These are phyloP conservation scores for Patella depressa DNA, from an alignment of 2,888 invertebrate species.

Conservation along the genomic window DNA sequence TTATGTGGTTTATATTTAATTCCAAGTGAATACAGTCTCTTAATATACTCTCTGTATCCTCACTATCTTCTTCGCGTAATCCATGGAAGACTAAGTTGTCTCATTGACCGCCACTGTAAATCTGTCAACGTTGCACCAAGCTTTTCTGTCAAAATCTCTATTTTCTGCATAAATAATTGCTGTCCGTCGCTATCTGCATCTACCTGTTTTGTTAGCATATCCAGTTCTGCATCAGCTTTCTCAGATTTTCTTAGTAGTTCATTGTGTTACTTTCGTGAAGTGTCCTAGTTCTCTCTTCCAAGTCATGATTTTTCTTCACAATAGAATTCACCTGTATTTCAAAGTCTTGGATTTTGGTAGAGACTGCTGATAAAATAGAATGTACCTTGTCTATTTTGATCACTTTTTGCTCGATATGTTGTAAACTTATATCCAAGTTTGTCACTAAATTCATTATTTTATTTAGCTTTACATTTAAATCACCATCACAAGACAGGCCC, in stretches of 20 bases:
- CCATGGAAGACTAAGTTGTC: conserved; percentile 2
- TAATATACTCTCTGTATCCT: background rate
- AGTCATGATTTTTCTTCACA: background rate
- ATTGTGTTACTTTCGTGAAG: background rate
- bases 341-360: background rate
- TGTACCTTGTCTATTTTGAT: background rate
- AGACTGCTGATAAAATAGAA: background rate
- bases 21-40: background rate
- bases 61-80: background rate
- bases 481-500: background rate
- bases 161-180: background rate
- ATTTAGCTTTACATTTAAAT: background rate
- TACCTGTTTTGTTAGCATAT: background rate
- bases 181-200: background rate
- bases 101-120: background rate
- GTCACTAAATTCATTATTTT: conserved; percentile 4
- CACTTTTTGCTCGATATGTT: background rate
- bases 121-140: background rate
- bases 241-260: background rate
- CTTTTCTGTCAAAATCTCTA: background rate
- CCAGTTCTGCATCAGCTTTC: background rate
- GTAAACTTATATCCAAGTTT: background rate
- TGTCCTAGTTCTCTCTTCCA: background rate
- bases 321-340: background rate
- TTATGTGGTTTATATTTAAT: background rate